Base-by-base conservation (phyloP, 2,888 invertebrate species). In the Coenonympha arcania region DNA sequence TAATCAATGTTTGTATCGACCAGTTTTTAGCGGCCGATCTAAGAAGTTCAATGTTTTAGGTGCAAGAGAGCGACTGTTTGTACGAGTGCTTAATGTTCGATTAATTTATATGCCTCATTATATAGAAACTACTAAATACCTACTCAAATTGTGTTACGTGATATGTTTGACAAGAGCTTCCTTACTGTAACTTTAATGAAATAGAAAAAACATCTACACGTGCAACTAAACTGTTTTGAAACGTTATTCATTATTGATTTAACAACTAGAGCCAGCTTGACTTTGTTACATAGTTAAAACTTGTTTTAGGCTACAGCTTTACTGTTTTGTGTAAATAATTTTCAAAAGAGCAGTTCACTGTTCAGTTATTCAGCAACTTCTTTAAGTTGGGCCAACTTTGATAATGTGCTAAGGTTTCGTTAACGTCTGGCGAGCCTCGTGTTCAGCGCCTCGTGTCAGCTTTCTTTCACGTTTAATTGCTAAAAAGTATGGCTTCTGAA, bases 1-100 rank as follows among this genome's bases (percentile, higher is more conserved):
- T 34, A 44, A 44, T 24, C 34, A 18, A 34, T 34, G 44, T 44
- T 34, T 24, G 11, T 34, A 11, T 19, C 15, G 31, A 42, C 20
- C 31, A 44, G 33, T 24, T 44, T 22, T 24, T 19, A 30, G 28
- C 11, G 30, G 11, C n/a, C 11, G 26, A 16, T 40, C 39, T 40
- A 15, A 28, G 28, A 41, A 41, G 41, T 41, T 41, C 41, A 41
- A 41, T 41, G 41, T 41, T 30, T 24, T 30, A 8, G 41, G 28
- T 19, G 28, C 41, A 41, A 30, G 11, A 19, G 11, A 13, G 19
- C 19, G 41, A 3, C 30, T 15, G 41, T 4, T 41, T 18, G 2
- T 13, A 30, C n/a, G n/a, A n/a, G n/a, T n/a, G n/a, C n/a, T n/a
- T n/a, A n/a, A n/a, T n/a, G n/a, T n/a, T 18, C 30, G 13, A 19